Evolutionary conservation across 2,888 invertebrate species (phyloP), one percentile per base, ranked within the genome.

Genomic region (Drosophila sordidapex): DNA sequence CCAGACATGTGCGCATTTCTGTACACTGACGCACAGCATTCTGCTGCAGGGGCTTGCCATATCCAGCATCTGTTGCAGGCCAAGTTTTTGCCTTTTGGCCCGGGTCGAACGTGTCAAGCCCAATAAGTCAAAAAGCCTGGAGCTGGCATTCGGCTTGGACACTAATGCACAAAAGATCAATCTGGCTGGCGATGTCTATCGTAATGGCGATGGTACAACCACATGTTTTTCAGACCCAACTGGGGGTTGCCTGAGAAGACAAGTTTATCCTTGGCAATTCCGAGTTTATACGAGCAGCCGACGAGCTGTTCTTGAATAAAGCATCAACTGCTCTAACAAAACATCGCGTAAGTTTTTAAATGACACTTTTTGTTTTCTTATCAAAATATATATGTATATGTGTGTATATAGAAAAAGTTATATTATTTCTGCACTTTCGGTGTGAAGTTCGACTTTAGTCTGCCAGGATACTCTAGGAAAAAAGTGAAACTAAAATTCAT

Each of bases 251-350:
- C 31, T 71, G 65, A 21, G 67, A 76, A 43, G 62, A 81, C 27
- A 58, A 35, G 7, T 57, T 70, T 6, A 35, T 54, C 2, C 53
- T 83, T 40, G 81, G 83, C n/a, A 83, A 83, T 65, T 59, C 65
- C 0, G 69, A 67, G 2, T 70, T 81, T 29, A 69, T 53, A 10
- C 51, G 46, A 10, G 69, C 69, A 1, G 83, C 71, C 29, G 70
- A 36, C n/a, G 77, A 83, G 38, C 36, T 83, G 8, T 46, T 80
- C 4, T 29, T 81, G n/a, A 69, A 60, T 31, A 73, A 63, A 21
- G 49, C 56, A 7, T 43, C 77, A 0, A 31, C 73, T 2, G 65
- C 74, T 1, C 15, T 76, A 18, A 10, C 36, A 10, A 64, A 74
- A 51, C 69, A 81, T 52, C 74, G 81, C 21, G 71, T 80, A 71